A percentile compares a stretch with the other conserved stretches of the same genome.
phyloP scores from a whole-genome alignment of 2,797 vertebrate species.

The Semotilus atromaculatus region DNA sequence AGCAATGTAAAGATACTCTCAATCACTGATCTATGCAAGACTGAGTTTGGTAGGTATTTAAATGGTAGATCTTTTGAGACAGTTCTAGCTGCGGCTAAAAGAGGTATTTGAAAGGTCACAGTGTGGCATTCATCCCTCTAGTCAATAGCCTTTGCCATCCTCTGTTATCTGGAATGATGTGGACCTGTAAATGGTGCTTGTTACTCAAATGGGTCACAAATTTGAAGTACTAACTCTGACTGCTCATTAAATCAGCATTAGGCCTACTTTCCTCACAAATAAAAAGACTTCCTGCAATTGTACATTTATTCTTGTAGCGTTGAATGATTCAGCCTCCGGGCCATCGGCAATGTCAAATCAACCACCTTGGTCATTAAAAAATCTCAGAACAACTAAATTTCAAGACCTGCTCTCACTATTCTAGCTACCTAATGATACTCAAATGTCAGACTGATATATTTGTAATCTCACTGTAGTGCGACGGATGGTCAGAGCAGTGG shows the following conservation, averaged over 20 bases:
- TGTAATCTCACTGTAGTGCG: conserved; percentile 34
- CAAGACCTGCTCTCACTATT: conserved; percentile 22
- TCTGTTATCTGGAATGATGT: conserved; percentile 16
- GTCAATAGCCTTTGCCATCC: conserved; percentile 45
- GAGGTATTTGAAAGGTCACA: conserved; percentile 45
- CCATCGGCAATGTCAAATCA: conserved; percentile 38
- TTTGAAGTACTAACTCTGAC: conserved; percentile 20
- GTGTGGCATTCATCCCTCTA: conserved; percentile 42
- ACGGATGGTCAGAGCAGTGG: conserved; percentile 26
- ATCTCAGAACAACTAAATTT: conserved; percentile 44
- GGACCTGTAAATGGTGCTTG: conserved; percentile 33
- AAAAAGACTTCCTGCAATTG: conserved; percentile 19
- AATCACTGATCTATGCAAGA: background rate
- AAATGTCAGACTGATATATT: conserved; percentile 58
- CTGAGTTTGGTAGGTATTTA: conserved; percentile 39
- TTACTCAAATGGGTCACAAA: conserved; percentile 41
- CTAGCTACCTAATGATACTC: conserved; percentile 51
- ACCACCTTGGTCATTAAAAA: conserved; percentile 47
- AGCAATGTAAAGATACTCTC: background rate
- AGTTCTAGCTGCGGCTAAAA: conserved; percentile 25
- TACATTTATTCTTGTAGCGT: conserved; percentile 39
- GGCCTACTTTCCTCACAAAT: conserved; percentile 34
- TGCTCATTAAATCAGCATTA: conserved; percentile 48
- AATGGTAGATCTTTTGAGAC: conserved; percentile 53
- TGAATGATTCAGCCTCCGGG: conserved; percentile 34